A percentile compares a stretch with the other conserved stretches of the same genome.
phyloP scores from a whole-genome alignment of 2,888 invertebrate genomes.

The Tachina fera region DNA sequence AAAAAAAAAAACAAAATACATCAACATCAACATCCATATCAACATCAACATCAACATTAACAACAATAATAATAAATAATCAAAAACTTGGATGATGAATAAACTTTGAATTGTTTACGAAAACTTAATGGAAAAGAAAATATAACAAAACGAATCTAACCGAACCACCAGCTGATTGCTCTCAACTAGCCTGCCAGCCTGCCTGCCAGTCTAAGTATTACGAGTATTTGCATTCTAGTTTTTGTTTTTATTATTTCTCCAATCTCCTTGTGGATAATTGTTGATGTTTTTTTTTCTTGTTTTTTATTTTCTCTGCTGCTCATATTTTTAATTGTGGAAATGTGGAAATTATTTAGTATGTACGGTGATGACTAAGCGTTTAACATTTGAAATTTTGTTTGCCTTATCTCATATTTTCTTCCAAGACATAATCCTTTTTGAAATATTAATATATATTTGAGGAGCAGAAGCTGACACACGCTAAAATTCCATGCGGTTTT shows the following conservation, averaged over 20 bases:
- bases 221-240: neutral
- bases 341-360: too few species aligned
- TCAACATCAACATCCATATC: slow-evolving; percentile 18
- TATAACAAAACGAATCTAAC: slow-evolving; percentile 36
- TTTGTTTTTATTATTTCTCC: neutral
- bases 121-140: slow-evolving; percentile 8
- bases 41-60: neutral
- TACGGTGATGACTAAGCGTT: too few species aligned
- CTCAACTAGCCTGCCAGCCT: neutral
- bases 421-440: too few species aligned
- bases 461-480: too few species aligned
- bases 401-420: too few species aligned
- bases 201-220: neutral
- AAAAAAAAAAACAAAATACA: too few species aligned
- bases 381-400: too few species aligned
- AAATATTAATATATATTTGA: too few species aligned
- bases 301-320: neutral
- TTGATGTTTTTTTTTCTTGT: neutral
- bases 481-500: too few species aligned
- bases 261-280: slow-evolving; percentile 1
- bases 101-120: slow-evolving; percentile 46
- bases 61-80: slow-evolving; percentile 32
- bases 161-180: slow-evolving; percentile 61
- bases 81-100: slow-evolving; percentile 46
- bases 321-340: too few species aligned